Conservation (phyloP, 2,888 invertebrate genomes). For the Choristoneura rosaceana region DNA sequence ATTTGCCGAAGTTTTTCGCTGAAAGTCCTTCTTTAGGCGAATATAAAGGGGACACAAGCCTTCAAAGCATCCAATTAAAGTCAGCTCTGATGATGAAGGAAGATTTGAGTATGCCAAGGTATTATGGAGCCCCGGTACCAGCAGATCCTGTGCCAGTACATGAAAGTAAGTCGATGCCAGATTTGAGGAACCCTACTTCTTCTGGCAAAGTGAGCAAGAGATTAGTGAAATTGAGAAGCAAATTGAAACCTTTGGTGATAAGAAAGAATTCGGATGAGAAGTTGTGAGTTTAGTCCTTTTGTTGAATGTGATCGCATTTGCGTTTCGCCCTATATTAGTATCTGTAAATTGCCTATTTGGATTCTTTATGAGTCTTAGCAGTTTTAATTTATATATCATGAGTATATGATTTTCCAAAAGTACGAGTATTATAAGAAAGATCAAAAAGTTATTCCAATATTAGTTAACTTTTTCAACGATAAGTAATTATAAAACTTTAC, state of each 20-base stretch:
- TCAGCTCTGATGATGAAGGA: constrained; percentile 80
- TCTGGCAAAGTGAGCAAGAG: constrained; percentile 75
- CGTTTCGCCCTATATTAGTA: too few species aligned
- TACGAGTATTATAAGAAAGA: too few species aligned
- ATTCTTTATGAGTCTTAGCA: neutral
- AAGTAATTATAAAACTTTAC: too few species aligned
- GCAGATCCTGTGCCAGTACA: constrained; percentile 65
- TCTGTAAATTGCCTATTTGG: too few species aligned
- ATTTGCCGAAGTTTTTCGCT: constrained; percentile 78
- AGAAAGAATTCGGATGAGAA: constrained; percentile 78
- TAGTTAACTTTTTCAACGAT: too few species aligned
- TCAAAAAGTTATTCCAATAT: too few species aligned
- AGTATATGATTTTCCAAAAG: neutral
- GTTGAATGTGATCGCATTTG: too few species aligned
- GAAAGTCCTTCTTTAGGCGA: constrained; percentile 72
- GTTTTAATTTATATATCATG: neutral
- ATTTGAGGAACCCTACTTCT: constrained; percentile 67
- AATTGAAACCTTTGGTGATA: constrained; percentile 78
- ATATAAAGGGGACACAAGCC: constrained; percentile 75
- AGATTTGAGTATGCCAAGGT: constrained; percentile 87
- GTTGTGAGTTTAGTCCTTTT: constrained; percentile 49
- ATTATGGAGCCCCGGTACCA: constrained; percentile 79
- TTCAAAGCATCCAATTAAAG: constrained; percentile 82
- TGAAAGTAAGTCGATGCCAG: constrained; percentile 83
- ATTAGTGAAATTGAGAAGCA: constrained; percentile 75